These are phyloP conservation scores for Euleptes europaea DNA, from an alignment of 2,113 vertebrate genomes.

Conservation along the genomic window DNA sequence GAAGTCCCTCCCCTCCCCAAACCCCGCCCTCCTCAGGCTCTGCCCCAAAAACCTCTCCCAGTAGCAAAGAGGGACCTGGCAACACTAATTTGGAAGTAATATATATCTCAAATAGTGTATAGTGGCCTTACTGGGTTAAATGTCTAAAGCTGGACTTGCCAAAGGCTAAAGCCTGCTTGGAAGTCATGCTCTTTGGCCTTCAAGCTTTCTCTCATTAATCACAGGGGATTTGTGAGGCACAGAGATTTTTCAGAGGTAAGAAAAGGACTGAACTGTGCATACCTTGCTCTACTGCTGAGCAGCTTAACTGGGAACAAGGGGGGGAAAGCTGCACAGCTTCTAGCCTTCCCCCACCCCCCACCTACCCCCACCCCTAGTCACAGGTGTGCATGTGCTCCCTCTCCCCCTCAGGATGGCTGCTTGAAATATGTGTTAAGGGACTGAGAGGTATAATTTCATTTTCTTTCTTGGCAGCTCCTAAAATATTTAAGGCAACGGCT, in stretches of 20 bases:
- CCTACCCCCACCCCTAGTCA: too few species aligned
- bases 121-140: not conserved
- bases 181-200: not conserved
- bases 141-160: not conserved
- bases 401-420: not conserved
- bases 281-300: not conserved
- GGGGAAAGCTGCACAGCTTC: not conserved
- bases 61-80: too few species aligned
- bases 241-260: not conserved
- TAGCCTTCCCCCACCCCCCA: not conserved
- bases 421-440: not conserved
- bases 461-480: slow-evolving; percentile 14
- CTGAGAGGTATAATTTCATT: not conserved
- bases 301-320: not conserved
- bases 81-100: too few species aligned
- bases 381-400: not conserved
- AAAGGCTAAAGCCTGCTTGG: not conserved
- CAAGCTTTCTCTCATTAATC: not conserved
- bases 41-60: too few species aligned
- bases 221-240: not conserved
- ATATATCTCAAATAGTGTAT: too few species aligned
- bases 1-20: too few species aligned
- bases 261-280: not conserved
- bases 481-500: slow-evolving; percentile 41
- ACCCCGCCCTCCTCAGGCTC: too few species aligned